Percentiles rank a stretch among this genome's conserved stretches.
phyloP scores from a whole-genome alignment of 2,113 vertebrate genomes.

The Perca schrenkii region DNA sequence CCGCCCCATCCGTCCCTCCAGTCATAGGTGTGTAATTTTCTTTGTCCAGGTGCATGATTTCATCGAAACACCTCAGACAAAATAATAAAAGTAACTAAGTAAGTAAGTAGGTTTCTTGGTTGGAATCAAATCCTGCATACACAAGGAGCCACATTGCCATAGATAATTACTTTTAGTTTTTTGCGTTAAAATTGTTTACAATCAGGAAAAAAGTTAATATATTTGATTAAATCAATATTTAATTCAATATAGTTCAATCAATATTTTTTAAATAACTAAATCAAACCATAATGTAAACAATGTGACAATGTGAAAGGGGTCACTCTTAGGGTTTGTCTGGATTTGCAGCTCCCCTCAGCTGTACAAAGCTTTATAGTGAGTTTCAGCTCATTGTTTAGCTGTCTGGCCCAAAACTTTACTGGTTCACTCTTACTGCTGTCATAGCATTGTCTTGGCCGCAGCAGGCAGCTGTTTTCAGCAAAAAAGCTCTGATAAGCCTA shows the following conservation, averaged over 20 bases:
- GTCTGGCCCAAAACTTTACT: not conserved
- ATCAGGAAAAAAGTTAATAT: not conserved
- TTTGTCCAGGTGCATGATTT: not conserved
- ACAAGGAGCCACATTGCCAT: not conserved
- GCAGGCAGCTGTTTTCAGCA: not conserved
- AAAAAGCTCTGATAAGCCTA: not conserved
- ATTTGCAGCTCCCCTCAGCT: not conserved
- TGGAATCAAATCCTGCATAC: not conserved
- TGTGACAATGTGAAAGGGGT: not conserved
- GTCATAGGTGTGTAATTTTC: slow-evolving; percentile 55
- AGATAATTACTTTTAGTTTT: not conserved
- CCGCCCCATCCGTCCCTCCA: slow-evolving; percentile 13
- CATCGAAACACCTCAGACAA: not conserved
- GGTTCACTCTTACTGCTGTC: not conserved
- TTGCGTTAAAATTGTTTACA: not conserved
- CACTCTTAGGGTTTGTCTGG: not conserved
- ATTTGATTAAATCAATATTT: not conserved
- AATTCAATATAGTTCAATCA: too few species aligned
- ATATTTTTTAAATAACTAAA: not conserved
- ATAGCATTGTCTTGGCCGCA: not conserved
- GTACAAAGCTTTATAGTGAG: not conserved
- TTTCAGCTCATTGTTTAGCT: not conserved
- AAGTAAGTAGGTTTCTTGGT: not conserved
- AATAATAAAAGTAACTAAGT: not conserved
- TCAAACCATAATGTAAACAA: not conserved